A percentile compares a stretch with the other conserved stretches of the same genome.
phyloP scores from a whole-genome alignment of 2,797 vertebrate genomes.

The Huso huso region DNA sequence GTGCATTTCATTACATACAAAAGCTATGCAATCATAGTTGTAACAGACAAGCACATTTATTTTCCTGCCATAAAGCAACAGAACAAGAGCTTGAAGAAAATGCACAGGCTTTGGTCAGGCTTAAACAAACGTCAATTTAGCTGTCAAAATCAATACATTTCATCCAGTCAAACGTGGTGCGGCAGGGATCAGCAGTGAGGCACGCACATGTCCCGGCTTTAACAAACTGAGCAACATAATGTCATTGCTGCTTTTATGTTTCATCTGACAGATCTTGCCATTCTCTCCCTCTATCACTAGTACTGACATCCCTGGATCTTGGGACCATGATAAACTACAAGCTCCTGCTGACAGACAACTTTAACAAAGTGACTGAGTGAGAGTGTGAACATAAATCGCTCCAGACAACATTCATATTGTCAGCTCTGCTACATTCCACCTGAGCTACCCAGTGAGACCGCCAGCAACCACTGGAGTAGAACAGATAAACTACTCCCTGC shows the following conservation, averaged over 20 bases:
- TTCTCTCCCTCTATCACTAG: conserved; percentile 36
- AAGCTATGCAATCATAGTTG: too few relatives aligned
- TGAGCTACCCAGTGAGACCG: not conserved
- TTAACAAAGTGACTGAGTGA: conserved; percentile 21
- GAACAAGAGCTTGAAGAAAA: too few relatives aligned
- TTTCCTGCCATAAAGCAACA: too few relatives aligned
- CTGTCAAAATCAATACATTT: not conserved
- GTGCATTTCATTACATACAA: too few relatives aligned
- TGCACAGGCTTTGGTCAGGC: conserved; percentile 4
- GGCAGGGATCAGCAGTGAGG: conserved; percentile 46
- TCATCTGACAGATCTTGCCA: conserved; percentile 52
- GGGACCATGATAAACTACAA: conserved; percentile 20
- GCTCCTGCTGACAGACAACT: conserved; percentile 30
- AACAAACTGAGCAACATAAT: conserved; percentile 15
- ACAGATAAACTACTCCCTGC: conserved; percentile 6
- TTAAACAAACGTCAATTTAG: conserved; percentile 8
- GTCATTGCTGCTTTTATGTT: conserved; percentile 42
- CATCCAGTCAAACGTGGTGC: conserved; percentile 27
- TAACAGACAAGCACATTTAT: too few relatives aligned
- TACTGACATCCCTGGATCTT: conserved; percentile 35
- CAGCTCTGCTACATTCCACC: conserved; percentile 22
- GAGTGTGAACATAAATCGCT: conserved; percentile 53
- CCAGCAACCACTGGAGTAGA: not conserved
- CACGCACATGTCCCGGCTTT: not conserved
- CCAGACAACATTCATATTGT: conserved; percentile 35